Conservation (phyloP, 1,140 invertebrate species). For the Orchesella cincta region DNA sequence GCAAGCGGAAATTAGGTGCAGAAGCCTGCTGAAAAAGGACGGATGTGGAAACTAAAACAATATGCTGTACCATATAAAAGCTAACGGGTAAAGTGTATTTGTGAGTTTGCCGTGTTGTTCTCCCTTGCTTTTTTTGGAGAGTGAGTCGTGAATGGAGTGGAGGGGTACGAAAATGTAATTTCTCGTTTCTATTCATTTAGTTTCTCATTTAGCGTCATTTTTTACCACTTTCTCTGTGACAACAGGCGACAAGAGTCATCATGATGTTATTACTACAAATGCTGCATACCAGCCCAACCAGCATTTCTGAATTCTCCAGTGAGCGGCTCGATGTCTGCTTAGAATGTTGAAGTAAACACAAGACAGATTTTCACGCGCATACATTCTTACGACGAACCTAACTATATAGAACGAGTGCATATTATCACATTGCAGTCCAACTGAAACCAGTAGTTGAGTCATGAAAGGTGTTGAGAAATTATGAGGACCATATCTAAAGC, state of each 20-base stretch:
- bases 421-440: too few relatives aligned
- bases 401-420: too few relatives aligned
- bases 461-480: constrained; percentile 18
- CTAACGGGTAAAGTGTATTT: background rate
- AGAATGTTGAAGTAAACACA: too few relatives aligned
- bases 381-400: too few relatives aligned
- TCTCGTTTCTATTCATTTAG: constrained; percentile 2
- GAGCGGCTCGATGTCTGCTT: too few relatives aligned
- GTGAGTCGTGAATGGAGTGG: background rate
- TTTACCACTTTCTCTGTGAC: constrained; percentile 21
- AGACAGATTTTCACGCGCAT: too few relatives aligned
- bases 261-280: background rate
- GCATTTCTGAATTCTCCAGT: too few relatives aligned
- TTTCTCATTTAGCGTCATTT: too few relatives aligned
- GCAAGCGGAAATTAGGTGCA: constrained; percentile 12
- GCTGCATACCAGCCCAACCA: too few relatives aligned
- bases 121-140: background rate
- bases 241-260: constrained; percentile 26
- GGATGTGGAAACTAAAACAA: constrained; percentile 21
- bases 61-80: constrained; percentile 23
- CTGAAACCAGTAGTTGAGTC: background rate
- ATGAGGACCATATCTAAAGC: background rate
- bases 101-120: background rate
- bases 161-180: background rate
- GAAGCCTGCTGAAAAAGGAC: constrained; percentile 1